Percentiles rank a stretch among this genome's conserved stretches.
These are phyloP conservation scores for Dolichallabes microphthalmus DNA, from an alignment of 2,113 vertebrate species.

Conservation along the genomic window DNA sequence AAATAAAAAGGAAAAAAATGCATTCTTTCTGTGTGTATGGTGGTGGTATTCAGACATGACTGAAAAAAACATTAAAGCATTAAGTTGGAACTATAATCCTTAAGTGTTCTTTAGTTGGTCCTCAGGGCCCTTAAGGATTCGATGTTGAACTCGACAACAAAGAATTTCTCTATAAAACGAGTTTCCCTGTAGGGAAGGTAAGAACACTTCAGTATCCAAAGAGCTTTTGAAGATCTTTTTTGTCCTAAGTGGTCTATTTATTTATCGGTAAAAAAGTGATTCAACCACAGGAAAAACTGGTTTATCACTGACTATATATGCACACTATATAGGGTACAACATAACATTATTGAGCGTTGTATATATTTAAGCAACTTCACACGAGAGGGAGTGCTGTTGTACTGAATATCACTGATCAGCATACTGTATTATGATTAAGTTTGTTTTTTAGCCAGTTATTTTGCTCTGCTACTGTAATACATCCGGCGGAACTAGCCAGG, in stretches of 20 bases:
- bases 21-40: not conserved
- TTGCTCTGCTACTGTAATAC: too few relatives aligned
- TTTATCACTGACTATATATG: not conserved
- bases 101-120: not conserved
- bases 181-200: not conserved
- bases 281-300: not conserved
- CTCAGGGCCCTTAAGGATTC: not conserved
- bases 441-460: too few relatives aligned
- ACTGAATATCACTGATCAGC: too few relatives aligned
- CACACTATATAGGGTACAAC: not conserved
- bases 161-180: not conserved
- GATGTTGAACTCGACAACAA: not conserved
- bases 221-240: not conserved
- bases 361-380: not conserved
- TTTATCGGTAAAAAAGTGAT: not conserved
- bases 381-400: too few relatives aligned
- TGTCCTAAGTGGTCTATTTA: not conserved
- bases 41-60: not conserved
- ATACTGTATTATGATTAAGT: too few relatives aligned
- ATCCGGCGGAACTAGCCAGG: too few relatives aligned
- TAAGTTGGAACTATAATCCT: conserved; percentile 3
- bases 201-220: not conserved
- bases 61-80: conserved; percentile 12
- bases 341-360: not conserved
- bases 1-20: not conserved